Evolutionary conservation across 53 echinoderm and acorn worm genomes (phyloP).

Genomic region (Holothuria scabra): DNA sequence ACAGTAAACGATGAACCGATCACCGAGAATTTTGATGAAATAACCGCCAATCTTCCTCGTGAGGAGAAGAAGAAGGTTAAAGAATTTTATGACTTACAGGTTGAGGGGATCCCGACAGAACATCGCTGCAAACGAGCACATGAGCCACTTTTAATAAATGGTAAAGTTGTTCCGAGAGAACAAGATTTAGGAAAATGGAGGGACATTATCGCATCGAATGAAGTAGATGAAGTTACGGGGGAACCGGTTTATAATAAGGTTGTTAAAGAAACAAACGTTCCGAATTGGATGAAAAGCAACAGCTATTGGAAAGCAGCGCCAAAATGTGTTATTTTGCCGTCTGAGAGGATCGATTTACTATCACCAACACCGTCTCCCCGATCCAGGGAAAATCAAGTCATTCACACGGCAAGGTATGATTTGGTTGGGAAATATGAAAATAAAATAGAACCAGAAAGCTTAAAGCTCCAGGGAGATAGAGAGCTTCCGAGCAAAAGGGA

Average conservation of each 20-base stretch:
- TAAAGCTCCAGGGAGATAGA: conserved; percentile 71
- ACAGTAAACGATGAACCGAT: conserved; percentile 3
- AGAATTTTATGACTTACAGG: conserved; percentile 50
- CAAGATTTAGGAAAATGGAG: conserved; percentile 78
- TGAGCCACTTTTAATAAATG: conserved; percentile 74
- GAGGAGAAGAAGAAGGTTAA: conserved; percentile 57
- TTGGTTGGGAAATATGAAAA: conserved; percentile 89
- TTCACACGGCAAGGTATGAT: conserved; percentile 80
- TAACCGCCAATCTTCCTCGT: not conserved
- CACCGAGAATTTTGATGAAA: not conserved
- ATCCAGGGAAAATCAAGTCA: conserved; percentile 55
- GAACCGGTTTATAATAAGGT: conserved; percentile 83
- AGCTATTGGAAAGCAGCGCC: conserved; percentile 72
- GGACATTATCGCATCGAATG: conserved; percentile 75
- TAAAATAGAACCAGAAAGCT: conserved; percentile 63
- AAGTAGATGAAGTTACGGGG: conserved; percentile 59
- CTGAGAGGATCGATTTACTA: not conserved
- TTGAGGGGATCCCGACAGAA: conserved; percentile 72
- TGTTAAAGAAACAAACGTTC: conserved; percentile 83
- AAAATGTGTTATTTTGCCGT: conserved; percentile 7
- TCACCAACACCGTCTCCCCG: conserved; percentile 29
- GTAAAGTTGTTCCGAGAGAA: conserved; percentile 87
- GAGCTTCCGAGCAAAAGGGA: conserved; percentile 75
- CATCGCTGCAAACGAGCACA: conserved; percentile 67
- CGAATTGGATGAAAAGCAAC: conserved; percentile 88